These are phyloP conservation scores for Styela clava DNA, from an alignment of 23 tunicate genomes.

Conservation along the genomic window DNA sequence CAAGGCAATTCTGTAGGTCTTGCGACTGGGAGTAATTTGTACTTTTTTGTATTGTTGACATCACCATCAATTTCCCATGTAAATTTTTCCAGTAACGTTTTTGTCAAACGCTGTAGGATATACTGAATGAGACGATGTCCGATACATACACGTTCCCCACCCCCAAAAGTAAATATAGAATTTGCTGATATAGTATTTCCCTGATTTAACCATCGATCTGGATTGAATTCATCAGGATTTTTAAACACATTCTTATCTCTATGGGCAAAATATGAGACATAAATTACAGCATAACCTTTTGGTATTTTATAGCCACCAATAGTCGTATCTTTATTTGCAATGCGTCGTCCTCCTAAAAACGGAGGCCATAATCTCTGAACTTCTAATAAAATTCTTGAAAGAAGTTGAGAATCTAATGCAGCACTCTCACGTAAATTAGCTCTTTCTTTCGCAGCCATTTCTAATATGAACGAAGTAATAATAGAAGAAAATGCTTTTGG, in stretches of 20 bases:
- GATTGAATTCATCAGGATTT: slow-evolving; percentile 51
- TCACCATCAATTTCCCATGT: slow-evolving; percentile 37
- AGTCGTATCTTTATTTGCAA: slow-evolving; percentile 38
- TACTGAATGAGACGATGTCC: slow-evolving; percentile 43
- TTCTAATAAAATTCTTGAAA: slow-evolving; percentile 47
- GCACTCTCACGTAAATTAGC: slow-evolving; percentile 45
- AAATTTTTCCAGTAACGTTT: slow-evolving; percentile 34
- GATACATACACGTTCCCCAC: slow-evolving; percentile 58
- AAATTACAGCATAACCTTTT: slow-evolving; percentile 72
- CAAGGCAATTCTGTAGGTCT: slow-evolving; percentile 33
- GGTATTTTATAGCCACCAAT: slow-evolving; percentile 51
- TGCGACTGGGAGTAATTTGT: slow-evolving; percentile 69
- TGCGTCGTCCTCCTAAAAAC: slow-evolving; percentile 70
- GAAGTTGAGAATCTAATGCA: slow-evolving; percentile 4
- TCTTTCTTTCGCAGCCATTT: slow-evolving; percentile 54
- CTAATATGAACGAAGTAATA: slow-evolving; percentile 62
- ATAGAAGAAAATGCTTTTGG: slow-evolving; percentile 87
- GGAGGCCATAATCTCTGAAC: slow-evolving; percentile 88
- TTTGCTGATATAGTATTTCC: not conserved
- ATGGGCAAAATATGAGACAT: slow-evolving; percentile 59
- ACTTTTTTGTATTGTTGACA: slow-evolving; percentile 7
- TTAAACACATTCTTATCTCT: slow-evolving; percentile 70
- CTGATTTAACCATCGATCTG: slow-evolving; percentile 65
- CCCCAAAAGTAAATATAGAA: slow-evolving; percentile 45
- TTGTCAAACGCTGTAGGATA: slow-evolving; percentile 39